Evolutionary conservation across 2,888 invertebrate genomes (phyloP).

Genomic region (Eugnorisma glareosa): DNA sequence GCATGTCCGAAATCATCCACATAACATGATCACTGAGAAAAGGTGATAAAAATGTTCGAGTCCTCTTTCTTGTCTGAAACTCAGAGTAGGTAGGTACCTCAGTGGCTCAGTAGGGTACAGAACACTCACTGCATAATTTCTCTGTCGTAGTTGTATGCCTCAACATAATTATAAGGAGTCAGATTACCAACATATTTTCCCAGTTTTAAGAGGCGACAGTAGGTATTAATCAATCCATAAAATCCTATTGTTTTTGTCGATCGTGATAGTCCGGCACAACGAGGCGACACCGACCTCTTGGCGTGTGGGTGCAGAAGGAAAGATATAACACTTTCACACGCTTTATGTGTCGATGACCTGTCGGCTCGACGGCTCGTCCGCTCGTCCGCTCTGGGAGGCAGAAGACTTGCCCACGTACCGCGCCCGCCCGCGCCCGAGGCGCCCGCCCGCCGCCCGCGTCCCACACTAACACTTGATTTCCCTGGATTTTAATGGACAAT

Average conservation of each 20-base stretch:
- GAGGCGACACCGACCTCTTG: constrained; percentile 41
- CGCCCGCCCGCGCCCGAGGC: constrained; percentile 60
- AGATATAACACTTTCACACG: constrained; percentile 88
- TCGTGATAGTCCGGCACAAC: constrained; percentile 25
- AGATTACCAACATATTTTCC: not conserved
- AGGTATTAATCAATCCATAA: constrained; percentile 19
- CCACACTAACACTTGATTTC: constrained; percentile 32
- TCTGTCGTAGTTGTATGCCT: not conserved
- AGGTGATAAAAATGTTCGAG: not conserved
- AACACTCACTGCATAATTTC: constrained; percentile 2
- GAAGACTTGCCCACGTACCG: constrained; percentile 81
- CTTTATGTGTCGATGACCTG: constrained; percentile 87
- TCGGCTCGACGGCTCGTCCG: constrained; percentile 59
- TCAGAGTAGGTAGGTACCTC: not conserved
- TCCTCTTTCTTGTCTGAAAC: not conserved
- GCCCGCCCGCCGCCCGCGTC: constrained; percentile 26
- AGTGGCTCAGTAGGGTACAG: not conserved
- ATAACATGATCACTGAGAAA: not conserved
- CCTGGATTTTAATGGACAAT: constrained; percentile 46
- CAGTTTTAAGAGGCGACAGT: constrained; percentile 12
- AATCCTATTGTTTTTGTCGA: constrained; percentile 47
- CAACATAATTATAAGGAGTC: not conserved
- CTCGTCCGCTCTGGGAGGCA: constrained; percentile 65
- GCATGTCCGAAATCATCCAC: not conserved
- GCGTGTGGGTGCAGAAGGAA: constrained; percentile 84